Conservation (phyloP, 2,113 vertebrate species). For the Potamarius usumacintae region DNA sequence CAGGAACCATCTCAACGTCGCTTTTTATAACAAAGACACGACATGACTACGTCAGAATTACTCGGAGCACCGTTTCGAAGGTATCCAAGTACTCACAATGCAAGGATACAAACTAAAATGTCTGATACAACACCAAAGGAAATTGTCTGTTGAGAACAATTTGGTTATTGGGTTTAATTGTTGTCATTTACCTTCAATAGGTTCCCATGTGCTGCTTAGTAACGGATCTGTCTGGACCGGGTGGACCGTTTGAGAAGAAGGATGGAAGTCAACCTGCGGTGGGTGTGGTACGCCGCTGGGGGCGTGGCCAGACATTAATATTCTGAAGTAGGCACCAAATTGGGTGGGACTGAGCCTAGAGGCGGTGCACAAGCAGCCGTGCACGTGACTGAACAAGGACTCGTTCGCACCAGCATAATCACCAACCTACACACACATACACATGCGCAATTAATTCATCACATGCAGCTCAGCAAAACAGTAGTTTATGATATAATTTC, state of each 20-base stretch:
- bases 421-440: slow-evolving; percentile 55
- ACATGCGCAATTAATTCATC: neutral
- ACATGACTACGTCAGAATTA: no score
- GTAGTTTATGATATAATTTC: no score
- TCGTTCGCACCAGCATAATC: slow-evolving; percentile 46
- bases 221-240: slow-evolving; percentile 36
- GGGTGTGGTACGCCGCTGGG: slow-evolving; percentile 44
- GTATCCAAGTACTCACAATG: no score
- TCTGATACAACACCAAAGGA: no score
- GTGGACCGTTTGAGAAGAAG: neutral
- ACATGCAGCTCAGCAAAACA: no score
- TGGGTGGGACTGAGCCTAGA: slow-evolving; percentile 55
- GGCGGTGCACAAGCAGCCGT: slow-evolving; percentile 29
- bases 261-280: neutral
- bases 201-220: slow-evolving; percentile 53
- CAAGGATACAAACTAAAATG: no score
- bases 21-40: neutral
- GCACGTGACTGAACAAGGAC: slow-evolving; percentile 41
- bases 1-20: neutral
- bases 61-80: no score
- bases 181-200: slow-evolving; percentile 58
- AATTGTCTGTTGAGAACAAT: neutral
- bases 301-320: slow-evolving; percentile 63
- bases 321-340: slow-evolving; percentile 64
- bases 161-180: no score